Percentiles rank a stretch among this genome's conserved stretches.
phyloP scores from a whole-genome alignment of 2,888 invertebrate species.

The Fragum whitleyi region DNA sequence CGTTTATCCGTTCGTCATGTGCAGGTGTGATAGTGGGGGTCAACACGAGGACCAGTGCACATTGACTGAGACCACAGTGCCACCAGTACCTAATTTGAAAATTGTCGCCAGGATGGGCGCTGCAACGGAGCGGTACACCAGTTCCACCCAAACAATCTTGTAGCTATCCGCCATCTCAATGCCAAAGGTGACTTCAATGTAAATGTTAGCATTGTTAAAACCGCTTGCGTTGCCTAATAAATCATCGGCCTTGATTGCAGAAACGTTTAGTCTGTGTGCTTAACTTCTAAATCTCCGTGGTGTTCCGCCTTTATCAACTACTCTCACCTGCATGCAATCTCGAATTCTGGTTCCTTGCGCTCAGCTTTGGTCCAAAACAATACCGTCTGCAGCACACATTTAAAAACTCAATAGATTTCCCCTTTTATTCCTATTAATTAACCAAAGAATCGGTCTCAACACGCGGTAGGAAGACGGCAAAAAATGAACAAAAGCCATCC shows the following conservation, averaged over 20 bases:
- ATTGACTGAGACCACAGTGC: conserved; percentile 55
- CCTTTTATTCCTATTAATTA: conserved; percentile 82
- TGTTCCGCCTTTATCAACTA: conserved; percentile 73
- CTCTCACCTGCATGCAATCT: conserved; percentile 79
- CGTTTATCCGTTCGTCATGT: conserved; percentile 53
- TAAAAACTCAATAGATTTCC: conserved; percentile 77
- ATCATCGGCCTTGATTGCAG: conserved; percentile 80
- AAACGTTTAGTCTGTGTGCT: conserved; percentile 80
- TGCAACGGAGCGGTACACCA: conserved; percentile 47
- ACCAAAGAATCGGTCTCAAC: conserved; percentile 81
- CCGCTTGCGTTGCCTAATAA: conserved; percentile 82
- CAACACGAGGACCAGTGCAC: conserved; percentile 47
- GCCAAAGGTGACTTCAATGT: conserved; percentile 63
- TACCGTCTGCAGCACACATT: conserved; percentile 71
- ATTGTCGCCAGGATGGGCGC: conserved; percentile 49
- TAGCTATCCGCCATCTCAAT: conserved; percentile 45
- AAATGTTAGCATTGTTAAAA: conserved; percentile 74
- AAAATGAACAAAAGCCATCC: conserved; percentile 73
- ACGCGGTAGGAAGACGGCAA: conserved; percentile 75
- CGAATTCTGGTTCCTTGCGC: conserved; percentile 68
- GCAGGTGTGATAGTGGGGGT: conserved; percentile 63
- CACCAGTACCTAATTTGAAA: conserved; percentile 60
- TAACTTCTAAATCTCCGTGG: conserved; percentile 73
- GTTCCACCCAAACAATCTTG: conserved; percentile 41
- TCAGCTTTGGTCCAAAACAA: conserved; percentile 77